Conservation (phyloP, 2,113 vertebrate genomes). For the Mungos mungo region DNA sequence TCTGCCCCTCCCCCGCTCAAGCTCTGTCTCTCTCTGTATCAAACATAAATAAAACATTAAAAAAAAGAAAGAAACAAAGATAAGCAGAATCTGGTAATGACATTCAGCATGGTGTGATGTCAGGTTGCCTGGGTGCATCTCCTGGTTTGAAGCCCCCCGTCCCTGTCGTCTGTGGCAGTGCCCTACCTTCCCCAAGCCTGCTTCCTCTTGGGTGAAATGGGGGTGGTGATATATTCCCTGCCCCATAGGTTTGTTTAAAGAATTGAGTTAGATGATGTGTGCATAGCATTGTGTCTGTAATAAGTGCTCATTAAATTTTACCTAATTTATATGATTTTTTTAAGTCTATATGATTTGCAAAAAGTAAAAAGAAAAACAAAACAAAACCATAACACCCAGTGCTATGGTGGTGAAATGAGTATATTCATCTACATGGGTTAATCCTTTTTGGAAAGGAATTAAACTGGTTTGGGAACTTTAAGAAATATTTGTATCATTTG, state of each 20-base stretch:
- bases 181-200: background rate
- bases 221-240: background rate
- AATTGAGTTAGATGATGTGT: background rate
- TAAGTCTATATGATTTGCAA: background rate
- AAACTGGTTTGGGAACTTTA: background rate
- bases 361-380: background rate
- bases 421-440: background rate
- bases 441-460: constrained; percentile 6
- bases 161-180: background rate
- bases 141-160: background rate
- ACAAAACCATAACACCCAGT: background rate
- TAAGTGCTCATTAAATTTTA: background rate
- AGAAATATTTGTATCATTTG: background rate
- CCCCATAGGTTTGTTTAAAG: background rate
- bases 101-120: too few species aligned
- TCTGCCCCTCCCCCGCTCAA: too few species aligned
- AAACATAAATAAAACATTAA: too few species aligned
- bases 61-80: too few species aligned
- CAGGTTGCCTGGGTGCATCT: background rate
- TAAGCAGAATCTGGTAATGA: background rate
- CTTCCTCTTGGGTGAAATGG: background rate
- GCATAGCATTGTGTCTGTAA: background rate
- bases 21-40: too few species aligned
- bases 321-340: background rate
- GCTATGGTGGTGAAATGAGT: background rate